Evolutionary conservation across 2,113 vertebrate species (phyloP), one percentile per base, ranked within the genome.

Genomic region (Rhea pennata): DNA sequence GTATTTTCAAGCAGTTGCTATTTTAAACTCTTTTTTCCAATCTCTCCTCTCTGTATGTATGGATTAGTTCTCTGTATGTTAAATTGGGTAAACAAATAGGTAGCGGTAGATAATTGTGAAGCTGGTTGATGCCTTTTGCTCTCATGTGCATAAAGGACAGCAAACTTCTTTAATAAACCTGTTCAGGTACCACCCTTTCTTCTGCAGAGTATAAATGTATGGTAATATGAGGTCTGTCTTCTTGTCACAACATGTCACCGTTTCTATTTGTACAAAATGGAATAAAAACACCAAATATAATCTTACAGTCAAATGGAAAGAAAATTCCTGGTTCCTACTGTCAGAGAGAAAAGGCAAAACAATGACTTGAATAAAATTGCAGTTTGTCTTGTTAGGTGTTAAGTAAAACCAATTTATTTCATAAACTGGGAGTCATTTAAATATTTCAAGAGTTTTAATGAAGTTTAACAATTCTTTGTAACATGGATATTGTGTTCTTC

Each of bases 161-260:
- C 77, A 81, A 79, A 48, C 85, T 70, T 78, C 88, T 95, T 96
- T 87, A 96, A 97, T 95, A 96, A 97, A 96, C 84, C 87, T 95
- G 78, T 94, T 91, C 72, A 46, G 94, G 92, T 92, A 84, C 76
- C 85, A 92, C 92, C 87, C 72, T 95, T 96, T 29, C 64, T 96
- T 95, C 51, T 16, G 82, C 86, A 92, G 95, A 84, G 85, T 95
- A 98, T 97, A 97, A 98, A 98, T 96, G 85, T 79, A 97, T 97
- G 97, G 96, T 97, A 97, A 97, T 97, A 96, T 84, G 92, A 97
- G 95, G 90, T 97, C 96, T 98, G 91, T 92, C 96, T 97, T 95
- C 97, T 97, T 98, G 98, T 98, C 98, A 98, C 81, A 97, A 97
- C 96, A 98, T 91, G 74, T 98, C 97, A 97, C 96, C 92, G 81